Percentiles rank a stretch among this genome's conserved stretches.
Conservation (phyloP, 2,113 vertebrate genomes). For the Antechinus flavipes region DNA sequence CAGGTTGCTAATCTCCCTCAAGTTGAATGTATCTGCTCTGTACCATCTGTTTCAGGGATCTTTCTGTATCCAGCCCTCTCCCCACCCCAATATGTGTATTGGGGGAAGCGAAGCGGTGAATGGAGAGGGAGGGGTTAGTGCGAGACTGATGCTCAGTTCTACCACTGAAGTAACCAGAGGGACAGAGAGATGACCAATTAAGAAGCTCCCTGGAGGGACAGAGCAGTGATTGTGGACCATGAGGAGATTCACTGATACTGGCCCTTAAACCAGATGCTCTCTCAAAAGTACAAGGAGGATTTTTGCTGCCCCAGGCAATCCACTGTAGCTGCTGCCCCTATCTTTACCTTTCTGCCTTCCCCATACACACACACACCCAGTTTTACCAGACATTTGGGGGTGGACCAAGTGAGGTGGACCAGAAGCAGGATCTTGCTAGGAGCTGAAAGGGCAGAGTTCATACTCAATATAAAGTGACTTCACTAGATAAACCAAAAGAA, state of each 20-base stretch:
- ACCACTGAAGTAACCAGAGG: background rate
- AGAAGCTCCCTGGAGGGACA: background rate
- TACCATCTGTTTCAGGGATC: background rate
- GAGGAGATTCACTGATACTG: background rate
- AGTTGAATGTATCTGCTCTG: background rate
- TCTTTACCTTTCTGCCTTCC: background rate
- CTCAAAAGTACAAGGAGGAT: background rate
- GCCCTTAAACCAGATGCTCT: background rate
- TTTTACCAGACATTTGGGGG: background rate
- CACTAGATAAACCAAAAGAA: background rate
- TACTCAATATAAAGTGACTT: background rate
- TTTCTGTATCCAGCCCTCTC: background rate
- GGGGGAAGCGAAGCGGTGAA: background rate
- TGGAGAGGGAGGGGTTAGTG: background rate
- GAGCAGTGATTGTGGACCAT: background rate
- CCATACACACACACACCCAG: background rate
- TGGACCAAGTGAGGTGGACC: background rate
- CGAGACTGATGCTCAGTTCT: background rate
- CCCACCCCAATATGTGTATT: background rate
- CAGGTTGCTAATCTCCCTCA: background rate
- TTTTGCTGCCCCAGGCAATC: background rate
- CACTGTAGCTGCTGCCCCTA: background rate
- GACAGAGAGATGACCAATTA: background rate
- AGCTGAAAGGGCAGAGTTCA: background rate
- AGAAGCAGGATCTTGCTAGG: background rate